Conservation (phyloP, 2,797 vertebrate genomes). For the Periophthalmus magnuspinnatus region DNA sequence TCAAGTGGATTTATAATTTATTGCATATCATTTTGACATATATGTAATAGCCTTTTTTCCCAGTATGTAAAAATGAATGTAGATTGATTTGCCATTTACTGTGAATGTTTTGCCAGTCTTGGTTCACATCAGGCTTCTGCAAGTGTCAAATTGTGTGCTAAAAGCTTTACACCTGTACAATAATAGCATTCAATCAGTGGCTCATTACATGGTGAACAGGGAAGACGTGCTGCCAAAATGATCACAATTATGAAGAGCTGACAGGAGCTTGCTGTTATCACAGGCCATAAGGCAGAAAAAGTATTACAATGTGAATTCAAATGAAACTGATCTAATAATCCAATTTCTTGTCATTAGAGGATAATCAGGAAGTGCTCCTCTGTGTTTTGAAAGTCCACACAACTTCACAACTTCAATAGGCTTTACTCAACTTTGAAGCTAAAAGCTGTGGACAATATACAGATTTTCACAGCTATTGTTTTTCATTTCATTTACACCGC, state of each 20-base stretch:
- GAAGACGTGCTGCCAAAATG: neutral
- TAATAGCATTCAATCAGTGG: neutral
- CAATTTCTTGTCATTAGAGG: neutral
- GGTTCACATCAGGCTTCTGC: neutral
- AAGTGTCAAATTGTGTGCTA: neutral
- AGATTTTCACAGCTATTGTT: neutral
- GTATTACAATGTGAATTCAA: neutral
- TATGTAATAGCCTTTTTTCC: neutral
- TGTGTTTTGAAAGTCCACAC: no score
- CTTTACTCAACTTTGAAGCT: neutral
- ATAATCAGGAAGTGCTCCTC: no score
- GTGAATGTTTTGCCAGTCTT: neutral
- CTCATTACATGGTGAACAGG: neutral
- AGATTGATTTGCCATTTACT: neutral
- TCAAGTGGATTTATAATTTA: neutral
- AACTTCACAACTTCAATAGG: neutral
- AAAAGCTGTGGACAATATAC: no score
- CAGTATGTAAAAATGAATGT: neutral
- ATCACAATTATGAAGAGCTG: neutral
- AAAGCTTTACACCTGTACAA: slow-evolving; percentile 3
- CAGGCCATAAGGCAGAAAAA: neutral
- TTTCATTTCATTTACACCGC: neutral
- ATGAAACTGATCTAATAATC: neutral
- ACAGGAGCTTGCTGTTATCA: neutral
- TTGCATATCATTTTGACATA: neutral